Evolutionary conservation across 2,888 invertebrate genomes (phyloP).

Genomic region (Drosophila lacicola): DNA sequence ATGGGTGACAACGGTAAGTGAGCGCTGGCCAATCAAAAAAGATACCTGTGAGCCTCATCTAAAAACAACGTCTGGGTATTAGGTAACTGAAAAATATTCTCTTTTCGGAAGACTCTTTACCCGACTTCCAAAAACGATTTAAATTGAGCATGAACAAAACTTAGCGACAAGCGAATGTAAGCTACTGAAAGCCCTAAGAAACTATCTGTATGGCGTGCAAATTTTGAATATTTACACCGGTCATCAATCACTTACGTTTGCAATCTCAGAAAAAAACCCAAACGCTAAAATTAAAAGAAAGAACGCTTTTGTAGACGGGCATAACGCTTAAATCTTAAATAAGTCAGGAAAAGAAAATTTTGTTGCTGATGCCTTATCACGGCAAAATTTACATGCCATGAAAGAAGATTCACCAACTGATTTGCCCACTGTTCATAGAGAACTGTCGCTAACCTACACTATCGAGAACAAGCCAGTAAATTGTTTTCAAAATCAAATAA

Average conservation of each 20-base stretch:
- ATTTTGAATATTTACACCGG: slow-evolving; percentile 1
- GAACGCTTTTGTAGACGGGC: background rate
- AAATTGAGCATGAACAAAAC: background rate
- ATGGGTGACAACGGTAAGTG: too few species aligned
- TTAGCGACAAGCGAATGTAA: background rate
- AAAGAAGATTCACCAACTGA: background rate
- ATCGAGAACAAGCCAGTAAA: slow-evolving; percentile 6
- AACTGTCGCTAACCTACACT: slow-evolving; percentile 2
- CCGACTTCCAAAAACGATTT: background rate
- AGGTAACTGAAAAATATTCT: background rate
- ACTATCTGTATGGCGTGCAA: slow-evolving; percentile 6
- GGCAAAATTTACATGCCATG: background rate
- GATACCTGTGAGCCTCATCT: too few species aligned
- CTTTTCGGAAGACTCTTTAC: background rate
- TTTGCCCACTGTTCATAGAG: background rate
- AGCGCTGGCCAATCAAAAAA: too few species aligned
- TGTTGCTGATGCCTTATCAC: slow-evolving; percentile 9
- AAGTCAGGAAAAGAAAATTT: slow-evolving; percentile 10
- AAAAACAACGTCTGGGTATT: too few species aligned
- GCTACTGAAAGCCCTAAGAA: background rate
- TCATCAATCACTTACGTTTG: slow-evolving; percentile 7
- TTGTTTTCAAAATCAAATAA: slow-evolving; percentile 13
- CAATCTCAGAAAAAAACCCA: slow-evolving; percentile 9
- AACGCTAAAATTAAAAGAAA: slow-evolving; percentile 11
- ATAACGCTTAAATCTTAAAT: slow-evolving; percentile 2